Percentiles rank a stretch among this genome's conserved stretches.
These are phyloP conservation scores for Amaurobius ferox DNA, from an alignment of 2,888 invertebrate species.

Conservation along the genomic window DNA sequence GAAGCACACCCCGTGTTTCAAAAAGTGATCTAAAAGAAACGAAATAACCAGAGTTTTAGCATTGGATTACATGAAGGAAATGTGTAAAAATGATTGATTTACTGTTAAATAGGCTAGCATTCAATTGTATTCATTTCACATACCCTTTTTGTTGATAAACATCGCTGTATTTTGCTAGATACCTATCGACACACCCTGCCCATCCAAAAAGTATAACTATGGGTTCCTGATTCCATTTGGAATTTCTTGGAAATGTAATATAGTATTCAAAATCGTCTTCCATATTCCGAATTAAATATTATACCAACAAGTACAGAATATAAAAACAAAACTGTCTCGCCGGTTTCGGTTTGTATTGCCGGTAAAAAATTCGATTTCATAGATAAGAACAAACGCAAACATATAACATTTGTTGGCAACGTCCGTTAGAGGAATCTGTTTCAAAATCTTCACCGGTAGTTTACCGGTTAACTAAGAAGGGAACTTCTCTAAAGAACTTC, in stretches of 20 bases:
- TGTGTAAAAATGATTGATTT: too few species aligned
- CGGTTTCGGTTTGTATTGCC: conserved; percentile 17
- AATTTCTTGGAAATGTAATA: conserved; percentile 61
- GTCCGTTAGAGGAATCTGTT: too few species aligned
- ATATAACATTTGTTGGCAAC: too few species aligned
- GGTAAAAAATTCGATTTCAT: too few species aligned
- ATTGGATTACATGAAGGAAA: too few species aligned
- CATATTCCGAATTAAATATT: conserved; percentile 19
- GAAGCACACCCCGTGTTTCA: neutral
- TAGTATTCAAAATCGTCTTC: conserved; percentile 72
- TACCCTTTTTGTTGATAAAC: conserved; percentile 87
- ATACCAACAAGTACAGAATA: neutral
- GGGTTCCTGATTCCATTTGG: conserved; percentile 80
- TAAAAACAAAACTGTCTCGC: neutral
- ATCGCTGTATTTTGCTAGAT: conserved; percentile 86
- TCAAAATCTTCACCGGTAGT: too few species aligned
- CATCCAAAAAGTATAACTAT: conserved; percentile 86
- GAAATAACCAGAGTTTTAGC: too few species aligned
- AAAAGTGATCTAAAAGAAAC: neutral
- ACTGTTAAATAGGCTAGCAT: too few species aligned
- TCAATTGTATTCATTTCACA: too few species aligned
- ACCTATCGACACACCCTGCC: conserved; percentile 88
- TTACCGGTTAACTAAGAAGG: too few species aligned
- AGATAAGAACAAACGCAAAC: too few species aligned
- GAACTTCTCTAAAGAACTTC: too few species aligned